These are phyloP conservation scores for Zygothrica quintamaculata DNA, from an alignment of 2,888 invertebrate species.

Conservation along the genomic window DNA sequence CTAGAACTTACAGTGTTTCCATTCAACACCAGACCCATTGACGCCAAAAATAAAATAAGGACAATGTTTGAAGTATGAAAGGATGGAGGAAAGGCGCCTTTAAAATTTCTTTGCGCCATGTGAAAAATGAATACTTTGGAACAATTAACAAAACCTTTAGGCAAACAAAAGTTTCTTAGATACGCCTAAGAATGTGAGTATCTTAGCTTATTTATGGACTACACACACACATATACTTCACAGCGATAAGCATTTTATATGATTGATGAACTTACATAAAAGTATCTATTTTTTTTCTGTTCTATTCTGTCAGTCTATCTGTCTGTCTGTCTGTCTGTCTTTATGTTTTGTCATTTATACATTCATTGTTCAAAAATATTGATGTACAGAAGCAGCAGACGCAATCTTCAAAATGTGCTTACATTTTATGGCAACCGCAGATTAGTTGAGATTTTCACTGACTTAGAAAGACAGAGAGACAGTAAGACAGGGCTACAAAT, in stretches of 20 bases:
- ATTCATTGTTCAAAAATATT: slow-evolving; percentile 69
- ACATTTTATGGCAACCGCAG: slow-evolving; percentile 74
- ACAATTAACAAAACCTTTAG: slow-evolving; percentile 64
- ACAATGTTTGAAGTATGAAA: slow-evolving; percentile 3
- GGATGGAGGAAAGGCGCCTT: slow-evolving; percentile 34
- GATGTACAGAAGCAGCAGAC: slow-evolving; percentile 35
- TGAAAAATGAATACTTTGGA: slow-evolving; percentile 67
- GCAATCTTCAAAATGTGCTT: slow-evolving; percentile 31
- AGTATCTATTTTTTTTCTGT: background rate
- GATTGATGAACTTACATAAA: slow-evolving; percentile 69
- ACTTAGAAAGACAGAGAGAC: background rate
- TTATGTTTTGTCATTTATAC: slow-evolving; percentile 25
- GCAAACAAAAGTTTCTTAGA: slow-evolving; percentile 31
- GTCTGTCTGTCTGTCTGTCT: slow-evolving; percentile 11
- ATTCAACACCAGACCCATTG: slow-evolving; percentile 56
- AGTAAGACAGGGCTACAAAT: slow-evolving; percentile 70
- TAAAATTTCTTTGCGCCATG: slow-evolving; percentile 56
- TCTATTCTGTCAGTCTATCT: too few species aligned
- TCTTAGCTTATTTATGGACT: slow-evolving; percentile 58
- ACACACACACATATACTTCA: slow-evolving; percentile 24
- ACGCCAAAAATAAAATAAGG: slow-evolving; percentile 62
- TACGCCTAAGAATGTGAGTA: too few species aligned
- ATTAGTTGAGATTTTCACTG: slow-evolving; percentile 69
- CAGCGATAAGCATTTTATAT: slow-evolving; percentile 66
- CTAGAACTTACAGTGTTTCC: too few species aligned